Evolutionary conservation across 2,113 vertebrate genomes (phyloP), one percentile per base, ranked within the genome.

Genomic region (Morone chrysops): DNA sequence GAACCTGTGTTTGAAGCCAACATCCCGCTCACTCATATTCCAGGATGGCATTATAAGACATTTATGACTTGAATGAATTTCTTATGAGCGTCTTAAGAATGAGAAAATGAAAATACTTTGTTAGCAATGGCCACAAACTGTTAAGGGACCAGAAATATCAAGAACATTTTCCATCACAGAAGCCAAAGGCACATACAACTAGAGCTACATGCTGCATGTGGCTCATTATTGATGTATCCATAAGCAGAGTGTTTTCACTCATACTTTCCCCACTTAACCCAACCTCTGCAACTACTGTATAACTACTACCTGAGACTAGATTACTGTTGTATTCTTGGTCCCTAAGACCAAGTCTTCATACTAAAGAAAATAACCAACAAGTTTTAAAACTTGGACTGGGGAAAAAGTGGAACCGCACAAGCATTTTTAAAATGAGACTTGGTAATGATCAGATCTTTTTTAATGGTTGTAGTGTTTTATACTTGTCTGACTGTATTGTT

Each of bases 41-140:
- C 31, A 54, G 22, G 18, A 56, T 36, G 66, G 4, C 13, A 62
- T 82, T 77, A 79, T 82, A 20, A 86, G 40, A 83, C 51, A 86
- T 84, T 75, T 20, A 89, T 82, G 51, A 38, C 67, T 22, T 10
- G n/a, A n/a, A 86, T 92, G 25, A 83, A 90, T 90, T 78, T 82
- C 13, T 74, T 61, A 90, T 85, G 69, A 86, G 22, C 50, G 11
- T 50, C 72, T 66, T 16, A 45, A 38, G 43, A 72, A 48, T 36
- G 22, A 62, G 68, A 43, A 53, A 25, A 77, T 53, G 18, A 78
- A 82, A 81, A 75, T 8, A 75, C 74, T 80, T 25, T 6, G 14
- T 13, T 13, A 36, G 53, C 10, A 65, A 45, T 20, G 22, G 47
- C 11, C 14, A 22, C 40, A 41, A 25, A 54, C 45, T 31, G 47